A percentile compares a stretch with the other conserved stretches of the same genome.
These are phyloP conservation scores for Aptenodytes patagonicus DNA, from an alignment of 2,113 vertebrate species.

Conservation along the genomic window DNA sequence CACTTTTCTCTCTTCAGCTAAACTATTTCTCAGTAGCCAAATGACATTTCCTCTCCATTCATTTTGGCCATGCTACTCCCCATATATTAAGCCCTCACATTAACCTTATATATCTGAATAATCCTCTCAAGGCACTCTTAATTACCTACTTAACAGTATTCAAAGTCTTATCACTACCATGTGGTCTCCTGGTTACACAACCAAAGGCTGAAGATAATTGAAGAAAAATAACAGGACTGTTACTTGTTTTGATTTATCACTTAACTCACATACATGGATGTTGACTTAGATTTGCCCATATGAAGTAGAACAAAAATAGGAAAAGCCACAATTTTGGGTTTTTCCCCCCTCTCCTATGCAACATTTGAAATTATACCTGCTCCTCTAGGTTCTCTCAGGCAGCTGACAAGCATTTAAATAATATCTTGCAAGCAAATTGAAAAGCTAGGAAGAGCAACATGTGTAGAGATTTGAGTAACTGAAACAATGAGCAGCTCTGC, in stretches of 20 bases:
- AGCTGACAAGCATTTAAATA: constrained; percentile 17
- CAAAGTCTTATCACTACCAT: not conserved
- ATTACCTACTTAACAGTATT: not conserved
- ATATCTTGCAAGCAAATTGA: not conserved
- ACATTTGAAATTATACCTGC: not conserved
- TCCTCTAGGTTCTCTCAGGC: not conserved
- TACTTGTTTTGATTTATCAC: not conserved
- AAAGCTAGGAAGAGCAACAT: constrained; percentile 24
- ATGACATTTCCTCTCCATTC: rapidly evolving
- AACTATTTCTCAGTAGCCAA: not conserved
- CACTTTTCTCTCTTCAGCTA: not conserved
- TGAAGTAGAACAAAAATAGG: not conserved
- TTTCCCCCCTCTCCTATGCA: not conserved
- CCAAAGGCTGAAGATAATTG: not conserved
- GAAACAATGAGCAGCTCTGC: constrained; percentile 34
- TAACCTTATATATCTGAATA: not conserved
- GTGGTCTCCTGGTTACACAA: not conserved
- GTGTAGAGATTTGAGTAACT: constrained; percentile 3
- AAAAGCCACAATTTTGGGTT: not conserved
- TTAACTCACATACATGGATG: not conserved
- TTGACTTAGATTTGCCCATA: not conserved
- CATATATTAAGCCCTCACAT: not conserved
- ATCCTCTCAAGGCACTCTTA: not conserved
- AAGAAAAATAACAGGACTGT: not conserved
- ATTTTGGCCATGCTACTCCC: not conserved